These are phyloP conservation scores for Alces alces DNA, from an alignment of 2,113 vertebrate species.

Conservation along the genomic window DNA sequence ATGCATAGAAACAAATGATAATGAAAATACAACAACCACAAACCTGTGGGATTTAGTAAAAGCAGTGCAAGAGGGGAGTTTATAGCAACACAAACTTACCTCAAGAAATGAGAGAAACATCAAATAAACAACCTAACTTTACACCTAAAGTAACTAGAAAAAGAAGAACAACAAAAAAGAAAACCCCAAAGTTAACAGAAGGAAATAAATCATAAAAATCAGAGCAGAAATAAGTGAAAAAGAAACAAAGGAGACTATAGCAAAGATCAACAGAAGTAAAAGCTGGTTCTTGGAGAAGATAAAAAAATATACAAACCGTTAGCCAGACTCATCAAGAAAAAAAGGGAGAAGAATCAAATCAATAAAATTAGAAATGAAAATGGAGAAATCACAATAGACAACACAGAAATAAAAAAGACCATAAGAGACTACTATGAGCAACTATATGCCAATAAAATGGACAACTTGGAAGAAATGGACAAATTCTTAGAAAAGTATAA, in stretches of 20 bases:
- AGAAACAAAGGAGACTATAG: not conserved
- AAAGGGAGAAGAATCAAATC: not conserved
- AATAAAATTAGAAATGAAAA: not conserved
- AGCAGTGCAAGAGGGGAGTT: not conserved
- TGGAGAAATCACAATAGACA: not conserved
- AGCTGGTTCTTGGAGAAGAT: not conserved
- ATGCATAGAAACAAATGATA: not conserved
- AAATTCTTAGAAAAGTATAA: not conserved
- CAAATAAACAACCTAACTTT: not conserved
- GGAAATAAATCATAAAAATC: not conserved
- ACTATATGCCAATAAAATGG: not conserved
- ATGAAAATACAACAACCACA: not conserved
- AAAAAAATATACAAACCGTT: not conserved
- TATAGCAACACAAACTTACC: not conserved
- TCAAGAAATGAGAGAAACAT: not conserved
- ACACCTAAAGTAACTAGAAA: not conserved
- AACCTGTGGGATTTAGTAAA: not conserved
- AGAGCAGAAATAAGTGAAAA: not conserved
- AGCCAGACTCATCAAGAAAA: not conserved
- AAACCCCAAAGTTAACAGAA: not conserved
- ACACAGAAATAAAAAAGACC: not conserved
- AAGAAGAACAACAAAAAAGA: not conserved
- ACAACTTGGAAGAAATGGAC: not conserved
- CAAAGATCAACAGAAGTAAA: not conserved
- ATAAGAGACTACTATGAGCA: not conserved